These are phyloP conservation scores for Tetropium fuscum DNA, from an alignment of 2,888 invertebrate species.

Conservation along the genomic window DNA sequence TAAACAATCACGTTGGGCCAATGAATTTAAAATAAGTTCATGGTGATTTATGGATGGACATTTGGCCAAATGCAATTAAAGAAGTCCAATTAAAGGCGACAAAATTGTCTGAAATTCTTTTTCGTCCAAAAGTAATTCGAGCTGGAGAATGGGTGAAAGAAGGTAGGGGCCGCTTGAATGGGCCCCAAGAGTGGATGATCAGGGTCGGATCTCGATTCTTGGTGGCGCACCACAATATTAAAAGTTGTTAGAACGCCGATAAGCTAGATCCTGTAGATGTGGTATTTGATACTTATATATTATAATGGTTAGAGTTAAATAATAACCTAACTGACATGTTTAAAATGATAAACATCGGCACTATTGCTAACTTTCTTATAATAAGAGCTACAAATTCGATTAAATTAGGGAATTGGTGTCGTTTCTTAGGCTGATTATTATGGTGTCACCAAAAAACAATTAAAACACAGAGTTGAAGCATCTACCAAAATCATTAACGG, in stretches of 20 bases:
- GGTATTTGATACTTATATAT: too few relatives aligned
- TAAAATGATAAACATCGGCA: too few relatives aligned
- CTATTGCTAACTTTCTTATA: too few relatives aligned
- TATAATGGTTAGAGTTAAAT: too few relatives aligned
- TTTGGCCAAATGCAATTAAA: conserved; percentile 31
- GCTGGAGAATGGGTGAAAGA: conserved; percentile 20
- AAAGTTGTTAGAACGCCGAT: neutral
- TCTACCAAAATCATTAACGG: too few relatives aligned
- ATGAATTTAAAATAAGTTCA: conserved; percentile 17
- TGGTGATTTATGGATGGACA: conserved; percentile 21
- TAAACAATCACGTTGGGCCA: conserved; percentile 6
- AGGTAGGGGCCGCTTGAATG: conserved; percentile 41
- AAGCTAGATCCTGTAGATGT: too few relatives aligned
- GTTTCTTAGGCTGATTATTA: too few relatives aligned
- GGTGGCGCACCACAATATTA: neutral
- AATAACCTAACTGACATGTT: too few relatives aligned
- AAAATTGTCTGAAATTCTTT: conserved; percentile 32
- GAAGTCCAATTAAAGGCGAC: conserved; percentile 35
- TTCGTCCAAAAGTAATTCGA: conserved; percentile 30
- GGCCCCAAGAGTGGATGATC: conserved; percentile 35
- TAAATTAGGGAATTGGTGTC: too few relatives aligned
- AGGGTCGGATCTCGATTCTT: conserved; percentile 28
- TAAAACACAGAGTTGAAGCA: too few relatives aligned
- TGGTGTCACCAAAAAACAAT: too few relatives aligned
- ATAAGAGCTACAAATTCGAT: too few relatives aligned